Conservation (phyloP, 2,888 invertebrate species). For the Hermodice carunculata region DNA sequence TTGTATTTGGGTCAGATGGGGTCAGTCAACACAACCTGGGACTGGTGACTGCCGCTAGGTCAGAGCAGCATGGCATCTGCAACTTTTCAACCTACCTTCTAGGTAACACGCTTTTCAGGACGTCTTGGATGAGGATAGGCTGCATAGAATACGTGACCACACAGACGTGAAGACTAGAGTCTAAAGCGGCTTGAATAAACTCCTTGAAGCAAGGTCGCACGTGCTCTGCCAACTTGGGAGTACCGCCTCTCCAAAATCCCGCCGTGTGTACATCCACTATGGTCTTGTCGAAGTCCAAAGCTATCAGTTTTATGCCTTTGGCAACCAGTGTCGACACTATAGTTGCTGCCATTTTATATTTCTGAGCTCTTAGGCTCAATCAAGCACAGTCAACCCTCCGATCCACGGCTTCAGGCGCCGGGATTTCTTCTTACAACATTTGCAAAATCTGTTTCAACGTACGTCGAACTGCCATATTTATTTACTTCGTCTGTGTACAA, state of each 20-base stretch:
- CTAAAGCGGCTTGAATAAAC: slow-evolving; percentile 52
- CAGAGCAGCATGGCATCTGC: too few relatives aligned
- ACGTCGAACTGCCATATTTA: too few relatives aligned
- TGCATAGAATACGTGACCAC: slow-evolving; percentile 64
- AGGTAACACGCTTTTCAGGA: slow-evolving; percentile 43
- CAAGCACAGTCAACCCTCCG: too few relatives aligned
- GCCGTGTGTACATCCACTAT: slow-evolving; percentile 62
- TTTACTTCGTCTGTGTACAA: too few relatives aligned
- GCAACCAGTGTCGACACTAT: slow-evolving; percentile 48
- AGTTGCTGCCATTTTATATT: slow-evolving; percentile 29
- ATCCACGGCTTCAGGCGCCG: too few relatives aligned
- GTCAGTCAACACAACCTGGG: too few relatives aligned
- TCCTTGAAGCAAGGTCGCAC: slow-evolving; percentile 60
- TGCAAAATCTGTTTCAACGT: too few relatives aligned
- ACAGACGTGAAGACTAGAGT: slow-evolving; percentile 51
- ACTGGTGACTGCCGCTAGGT: too few relatives aligned
- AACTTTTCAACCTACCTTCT: too few relatives aligned
- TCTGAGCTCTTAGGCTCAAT: too few relatives aligned
- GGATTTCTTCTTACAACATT: too few relatives aligned
- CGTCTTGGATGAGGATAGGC: slow-evolving; percentile 56
- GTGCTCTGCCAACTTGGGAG: slow-evolving; percentile 51
- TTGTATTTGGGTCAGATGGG: too few relatives aligned
- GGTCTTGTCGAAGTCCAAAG: slow-evolving; percentile 64
- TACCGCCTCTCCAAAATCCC: slow-evolving; percentile 58
- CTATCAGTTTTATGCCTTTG: slow-evolving; percentile 58